Percentiles rank a stretch among this genome's conserved stretches.
These are phyloP conservation scores for Thymelicus sylvestris DNA, from an alignment of 2,888 invertebrate genomes.

Conservation along the genomic window DNA sequence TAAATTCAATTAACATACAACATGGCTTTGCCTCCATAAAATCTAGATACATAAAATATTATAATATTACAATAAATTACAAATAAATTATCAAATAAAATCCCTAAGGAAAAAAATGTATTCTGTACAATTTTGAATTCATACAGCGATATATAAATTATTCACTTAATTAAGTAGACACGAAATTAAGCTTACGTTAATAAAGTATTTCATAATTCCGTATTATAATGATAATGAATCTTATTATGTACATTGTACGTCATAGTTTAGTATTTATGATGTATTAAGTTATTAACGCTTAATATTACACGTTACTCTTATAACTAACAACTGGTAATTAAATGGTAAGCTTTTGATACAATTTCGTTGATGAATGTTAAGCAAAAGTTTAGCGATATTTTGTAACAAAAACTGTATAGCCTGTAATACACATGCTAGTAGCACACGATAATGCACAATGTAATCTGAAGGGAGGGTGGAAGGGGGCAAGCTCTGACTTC, in stretches of 20 bases:
- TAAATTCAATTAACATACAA: conserved; percentile 38
- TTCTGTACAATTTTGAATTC: conserved; percentile 37
- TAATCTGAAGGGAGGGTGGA: too few relatives aligned
- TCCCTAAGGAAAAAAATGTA: neutral
- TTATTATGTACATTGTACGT: conserved; percentile 52
- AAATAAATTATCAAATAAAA: conserved; percentile 8
- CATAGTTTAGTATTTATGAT: conserved; percentile 39
- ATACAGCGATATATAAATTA: conserved; percentile 45
- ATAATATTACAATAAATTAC: conserved; percentile 25
- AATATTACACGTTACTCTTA: conserved; percentile 14
- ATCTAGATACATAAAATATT: conserved; percentile 1
- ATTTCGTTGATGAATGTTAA: neutral
- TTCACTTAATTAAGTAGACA: conserved; percentile 31
- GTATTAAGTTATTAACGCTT: conserved; percentile 17
- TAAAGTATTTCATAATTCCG: conserved; percentile 15
- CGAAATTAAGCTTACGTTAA: conserved; percentile 5
- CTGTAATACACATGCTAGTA: too few relatives aligned
- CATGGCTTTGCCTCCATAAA: conserved; percentile 28
- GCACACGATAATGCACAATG: too few relatives aligned
- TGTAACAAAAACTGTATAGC: too few relatives aligned
- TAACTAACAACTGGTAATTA: conserved; percentile 11
- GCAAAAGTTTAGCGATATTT: too few relatives aligned
- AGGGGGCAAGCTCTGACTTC: too few relatives aligned
- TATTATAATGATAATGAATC: conserved; percentile 40
- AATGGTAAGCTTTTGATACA: conserved; percentile 24